Conservation (phyloP, 2,113 vertebrate species). For the Rhea pennata region DNA sequence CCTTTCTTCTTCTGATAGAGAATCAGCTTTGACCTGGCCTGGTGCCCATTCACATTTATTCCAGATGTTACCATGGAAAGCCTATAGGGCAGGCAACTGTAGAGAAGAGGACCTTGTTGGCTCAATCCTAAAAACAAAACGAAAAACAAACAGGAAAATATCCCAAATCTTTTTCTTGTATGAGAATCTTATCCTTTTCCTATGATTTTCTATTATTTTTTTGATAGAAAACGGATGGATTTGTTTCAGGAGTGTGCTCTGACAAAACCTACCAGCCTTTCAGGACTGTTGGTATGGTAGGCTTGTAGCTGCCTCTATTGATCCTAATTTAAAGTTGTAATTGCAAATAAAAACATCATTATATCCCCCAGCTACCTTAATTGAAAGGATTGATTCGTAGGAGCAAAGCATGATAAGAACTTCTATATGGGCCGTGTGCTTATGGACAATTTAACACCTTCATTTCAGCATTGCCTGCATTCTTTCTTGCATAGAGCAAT, state of each 20-base stretch:
- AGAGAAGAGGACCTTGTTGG: constrained; percentile 74
- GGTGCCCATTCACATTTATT: constrained; percentile 84
- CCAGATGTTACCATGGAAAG: constrained; percentile 87
- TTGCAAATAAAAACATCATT: constrained; percentile 86
- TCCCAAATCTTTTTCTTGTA: constrained; percentile 49
- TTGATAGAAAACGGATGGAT: constrained; percentile 76
- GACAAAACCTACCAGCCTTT: constrained; percentile 44
- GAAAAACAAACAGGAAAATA: constrained; percentile 72
- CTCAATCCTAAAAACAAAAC: constrained; percentile 63
- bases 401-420: constrained; percentile 38
- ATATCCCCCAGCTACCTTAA: constrained; percentile 63
- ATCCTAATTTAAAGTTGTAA: constrained; percentile 84
- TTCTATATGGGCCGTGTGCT: constrained; percentile 12
- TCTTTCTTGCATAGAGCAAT: background rate
- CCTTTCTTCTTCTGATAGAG: constrained; percentile 30
- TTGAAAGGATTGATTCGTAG: constrained; percentile 67
- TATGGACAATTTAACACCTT: constrained; percentile 55
- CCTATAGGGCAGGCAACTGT: constrained; percentile 78
- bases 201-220: constrained; percentile 66
- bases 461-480: background rate
- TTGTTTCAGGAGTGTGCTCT: constrained; percentile 78
- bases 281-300: constrained; percentile 42
- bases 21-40: constrained; percentile 77
- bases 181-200: constrained; percentile 61
- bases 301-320: constrained; percentile 80